Evolutionary conservation across 2,888 invertebrate genomes (phyloP).

Genomic region (Latrodectus hesperus): DNA sequence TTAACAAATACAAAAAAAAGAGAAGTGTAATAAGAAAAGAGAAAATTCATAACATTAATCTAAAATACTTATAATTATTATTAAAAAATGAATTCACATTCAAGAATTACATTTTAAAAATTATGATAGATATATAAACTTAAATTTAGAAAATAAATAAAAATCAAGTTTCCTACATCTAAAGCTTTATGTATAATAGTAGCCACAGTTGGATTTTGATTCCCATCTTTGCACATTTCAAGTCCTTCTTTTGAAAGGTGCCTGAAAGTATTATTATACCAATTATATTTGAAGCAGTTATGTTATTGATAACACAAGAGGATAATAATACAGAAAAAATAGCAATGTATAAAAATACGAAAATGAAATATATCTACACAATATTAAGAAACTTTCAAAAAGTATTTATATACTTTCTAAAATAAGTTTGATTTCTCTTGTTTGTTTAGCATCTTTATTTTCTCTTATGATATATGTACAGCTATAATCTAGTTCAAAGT

Average conservation of each 20-base stretch:
- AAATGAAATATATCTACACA: not conserved
- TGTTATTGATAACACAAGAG: not conserved
- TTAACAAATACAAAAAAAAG: too few relatives aligned
- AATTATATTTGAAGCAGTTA: not conserved
- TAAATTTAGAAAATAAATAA: not conserved
- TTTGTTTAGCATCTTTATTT: too few relatives aligned
- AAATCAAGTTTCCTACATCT: conserved; percentile 64
- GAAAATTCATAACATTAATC: too few relatives aligned
- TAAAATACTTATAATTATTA: too few relatives aligned
- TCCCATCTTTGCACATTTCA: conserved; percentile 62
- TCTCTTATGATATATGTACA: too few relatives aligned
- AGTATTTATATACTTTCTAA: not conserved
- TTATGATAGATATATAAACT: too few relatives aligned
- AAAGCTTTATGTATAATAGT: conserved; percentile 69
- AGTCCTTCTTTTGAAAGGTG: conserved; percentile 69
- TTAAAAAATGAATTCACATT: too few relatives aligned
- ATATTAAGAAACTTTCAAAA: not conserved
- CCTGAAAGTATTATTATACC: conserved; percentile 39
- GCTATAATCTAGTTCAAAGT: too few relatives aligned
- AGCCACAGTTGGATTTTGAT: conserved; percentile 48
- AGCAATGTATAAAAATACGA: too few relatives aligned
- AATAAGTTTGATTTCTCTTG: not conserved
- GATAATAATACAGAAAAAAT: not conserved
- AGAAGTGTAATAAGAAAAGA: too few relatives aligned
- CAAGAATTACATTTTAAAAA: too few relatives aligned